Conservation (phyloP, 2,797 vertebrate genomes). For the Arrhamphus sclerolepis region DNA sequence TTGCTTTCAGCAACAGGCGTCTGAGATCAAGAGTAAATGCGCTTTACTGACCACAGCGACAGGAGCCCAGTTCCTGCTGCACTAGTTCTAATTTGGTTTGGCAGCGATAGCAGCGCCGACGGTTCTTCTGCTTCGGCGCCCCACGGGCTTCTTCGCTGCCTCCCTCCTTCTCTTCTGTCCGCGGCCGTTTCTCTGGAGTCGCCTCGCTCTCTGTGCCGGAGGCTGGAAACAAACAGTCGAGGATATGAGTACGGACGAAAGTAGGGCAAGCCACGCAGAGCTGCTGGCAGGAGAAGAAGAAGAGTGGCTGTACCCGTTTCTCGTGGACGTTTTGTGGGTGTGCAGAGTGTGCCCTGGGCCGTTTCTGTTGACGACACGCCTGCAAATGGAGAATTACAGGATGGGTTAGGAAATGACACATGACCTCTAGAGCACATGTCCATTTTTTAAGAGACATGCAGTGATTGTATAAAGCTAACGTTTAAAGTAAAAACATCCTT, state of each 20-base stretch:
- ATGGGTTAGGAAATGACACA: background rate
- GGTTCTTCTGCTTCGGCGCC: conserved; percentile 94
- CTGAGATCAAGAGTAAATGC: background rate
- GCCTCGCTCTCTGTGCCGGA: conserved; percentile 90
- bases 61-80: conserved; percentile 94
- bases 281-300: accelerated
- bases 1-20: no score
- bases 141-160: conserved; percentile 80
- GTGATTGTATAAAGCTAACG: background rate
- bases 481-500: conserved; percentile 1
- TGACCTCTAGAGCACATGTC: background rate
- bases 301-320: conserved; percentile 83
- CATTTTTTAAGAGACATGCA: background rate
- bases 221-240: conserved; percentile 70
- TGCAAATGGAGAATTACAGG: conserved; percentile 49
- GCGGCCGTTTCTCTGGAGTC: conserved; percentile 91
- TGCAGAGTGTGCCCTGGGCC: conserved; percentile 88
- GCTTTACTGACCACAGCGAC: conserved; percentile 88
- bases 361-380: conserved; percentile 90
- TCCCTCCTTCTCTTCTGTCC: conserved; percentile 84
- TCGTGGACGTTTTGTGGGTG: conserved; percentile 91
- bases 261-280: background rate
- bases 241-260: background rate
- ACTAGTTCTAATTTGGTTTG: conserved; percentile 98
- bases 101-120: conserved; percentile 96